phyloP scores from a whole-genome alignment of 2,888 invertebrate genomes.

The Brachyptera putata region DNA sequence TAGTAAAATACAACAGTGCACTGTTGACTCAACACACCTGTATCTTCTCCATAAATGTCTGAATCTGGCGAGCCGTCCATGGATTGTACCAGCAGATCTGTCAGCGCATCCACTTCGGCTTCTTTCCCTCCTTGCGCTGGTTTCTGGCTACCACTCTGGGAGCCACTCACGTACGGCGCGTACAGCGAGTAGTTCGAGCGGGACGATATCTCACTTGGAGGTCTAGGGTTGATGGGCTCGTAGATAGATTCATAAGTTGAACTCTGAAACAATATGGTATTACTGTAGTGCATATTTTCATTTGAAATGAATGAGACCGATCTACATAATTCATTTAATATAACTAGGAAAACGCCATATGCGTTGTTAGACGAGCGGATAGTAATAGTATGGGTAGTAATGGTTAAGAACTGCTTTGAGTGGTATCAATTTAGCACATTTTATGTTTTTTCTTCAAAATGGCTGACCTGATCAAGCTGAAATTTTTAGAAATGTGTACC shows the following conservation, averaged over 20 bases:
- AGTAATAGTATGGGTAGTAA: too few species aligned
- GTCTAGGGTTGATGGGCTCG: constrained; percentile 86
- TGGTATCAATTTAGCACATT: too few species aligned
- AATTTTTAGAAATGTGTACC: too few species aligned
- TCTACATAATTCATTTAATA: too few species aligned
- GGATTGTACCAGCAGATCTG: constrained; percentile 82
- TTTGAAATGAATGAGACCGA: not conserved
- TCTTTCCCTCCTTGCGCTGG: constrained; percentile 53
- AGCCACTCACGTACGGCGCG: constrained; percentile 55
- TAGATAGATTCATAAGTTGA: constrained; percentile 85
- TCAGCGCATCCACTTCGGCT: constrained; percentile 83
- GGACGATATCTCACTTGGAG: constrained; percentile 64
- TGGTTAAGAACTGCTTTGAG: too few species aligned
- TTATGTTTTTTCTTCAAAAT: too few species aligned
- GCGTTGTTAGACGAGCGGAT: too few species aligned
- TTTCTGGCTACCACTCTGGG: constrained; percentile 28
- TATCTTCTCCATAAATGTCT: constrained; percentile 58
- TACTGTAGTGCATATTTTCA: not conserved
- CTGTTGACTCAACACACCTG: too few species aligned
- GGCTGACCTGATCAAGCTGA: too few species aligned
- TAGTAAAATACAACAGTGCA: too few species aligned
- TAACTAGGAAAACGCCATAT: too few species aligned
- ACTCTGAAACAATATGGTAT: constrained; percentile 45
- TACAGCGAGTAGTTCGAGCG: constrained; percentile 65
- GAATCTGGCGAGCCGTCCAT: constrained; percentile 70